phyloP scores from a whole-genome alignment of 2,113 vertebrate species.

The Phainopepla nitens region DNA sequence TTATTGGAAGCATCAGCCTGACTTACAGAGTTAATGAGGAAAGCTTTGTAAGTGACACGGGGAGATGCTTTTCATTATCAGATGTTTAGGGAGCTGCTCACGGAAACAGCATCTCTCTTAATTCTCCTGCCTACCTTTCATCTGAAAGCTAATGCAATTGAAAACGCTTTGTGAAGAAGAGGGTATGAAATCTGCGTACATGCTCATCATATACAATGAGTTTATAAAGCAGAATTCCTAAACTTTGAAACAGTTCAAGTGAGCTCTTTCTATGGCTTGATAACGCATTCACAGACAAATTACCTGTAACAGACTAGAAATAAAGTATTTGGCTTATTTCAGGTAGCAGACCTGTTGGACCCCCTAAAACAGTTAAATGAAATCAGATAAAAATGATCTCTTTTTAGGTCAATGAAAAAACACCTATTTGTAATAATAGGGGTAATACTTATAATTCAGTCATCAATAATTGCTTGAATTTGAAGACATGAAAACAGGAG shows the following conservation, averaged over 20 bases:
- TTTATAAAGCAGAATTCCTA: neutral
- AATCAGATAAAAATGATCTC: neutral
- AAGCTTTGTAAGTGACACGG: neutral
- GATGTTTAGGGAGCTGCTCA: neutral
- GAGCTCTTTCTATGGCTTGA: neutral
- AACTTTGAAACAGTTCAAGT: neutral
- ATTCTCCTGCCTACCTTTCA: neutral
- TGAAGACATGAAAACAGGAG: neutral
- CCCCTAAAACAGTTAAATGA: neutral
- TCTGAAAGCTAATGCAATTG: neutral
- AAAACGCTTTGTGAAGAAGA: neutral
- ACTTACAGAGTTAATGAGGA: neutral
- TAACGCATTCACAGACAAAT: rapidly evolving
- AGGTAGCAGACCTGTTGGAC: neutral
- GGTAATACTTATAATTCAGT: neutral
- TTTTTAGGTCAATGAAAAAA: neutral
- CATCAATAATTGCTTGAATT: neutral
- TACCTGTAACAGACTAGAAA: neutral
- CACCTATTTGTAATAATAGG: neutral
- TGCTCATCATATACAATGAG: neutral
- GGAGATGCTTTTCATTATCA: neutral
- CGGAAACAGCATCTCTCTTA: neutral
- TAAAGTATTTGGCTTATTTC: neutral
- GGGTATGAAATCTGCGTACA: neutral
- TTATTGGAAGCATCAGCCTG: neutral